Base-by-base conservation (phyloP, 1,140 invertebrate species). In the Gonioctena quinquepunctata region DNA sequence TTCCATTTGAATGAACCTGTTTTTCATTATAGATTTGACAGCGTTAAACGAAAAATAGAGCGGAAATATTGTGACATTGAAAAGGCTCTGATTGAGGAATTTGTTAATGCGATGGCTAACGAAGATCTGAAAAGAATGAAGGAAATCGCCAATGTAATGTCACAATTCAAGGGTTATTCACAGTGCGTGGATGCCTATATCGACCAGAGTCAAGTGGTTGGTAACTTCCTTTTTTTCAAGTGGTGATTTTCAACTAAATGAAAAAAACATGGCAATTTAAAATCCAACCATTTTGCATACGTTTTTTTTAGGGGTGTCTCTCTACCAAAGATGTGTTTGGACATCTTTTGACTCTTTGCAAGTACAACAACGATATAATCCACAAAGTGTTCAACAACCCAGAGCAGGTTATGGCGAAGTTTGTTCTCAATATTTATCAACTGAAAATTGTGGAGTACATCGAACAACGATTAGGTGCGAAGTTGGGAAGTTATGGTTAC, bases 151-250 rank as follows among this genome's bases (percentile, higher is more conserved):
- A 88, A 88, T 23, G 94, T 98, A 49, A 86, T 99, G 69, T 94
- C 93, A 0, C 94, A 99, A 79, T 99, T 99, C 80, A 98, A 98
- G 83, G 93, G 96, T 2, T 99, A 99, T 84, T 93, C 94, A 0
- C 92, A 97, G 74, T 99, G 97, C 84, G 90, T 99, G 68, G 93
- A 99, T 87, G 95, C 96, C 0, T 99, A 96, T 81, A 99, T 99
- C 76, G 96, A 98, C 83, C 94, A 98, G 79, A 96, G 95, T 83
- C 96, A 98, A 87, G 91, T 93, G 89, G 93, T 94, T 19, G 26
- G 27, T 49, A 61, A 3, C 52, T 19, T 33, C 26, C 7, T 27
- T n/a, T 50, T 69, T 71, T 78, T 66, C 74, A n/a, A n/a, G n/a
- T n/a, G n/a, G n/a, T n/a, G n/a, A n/a, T n/a, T n/a, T n/a, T n/a